A percentile compares a stretch with the other conserved stretches of the same genome.
These are phyloP conservation scores for Stenodera caucasica DNA, from an alignment of 2,888 invertebrate genomes.

Conservation along the genomic window DNA sequence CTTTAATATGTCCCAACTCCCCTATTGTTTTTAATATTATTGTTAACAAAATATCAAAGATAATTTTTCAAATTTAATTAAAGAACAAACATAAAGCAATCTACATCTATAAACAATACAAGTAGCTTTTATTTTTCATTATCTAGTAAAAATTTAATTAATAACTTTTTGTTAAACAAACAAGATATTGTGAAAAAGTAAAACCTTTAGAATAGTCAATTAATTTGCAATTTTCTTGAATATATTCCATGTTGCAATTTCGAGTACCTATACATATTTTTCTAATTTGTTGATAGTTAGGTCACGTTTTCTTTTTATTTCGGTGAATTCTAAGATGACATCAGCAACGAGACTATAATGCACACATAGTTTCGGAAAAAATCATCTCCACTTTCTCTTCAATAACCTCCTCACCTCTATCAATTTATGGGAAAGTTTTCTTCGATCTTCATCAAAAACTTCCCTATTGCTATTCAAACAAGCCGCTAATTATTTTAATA, in stretches of 20 bases:
- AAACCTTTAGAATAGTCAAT: neutral
- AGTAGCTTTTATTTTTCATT: neutral
- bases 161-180: neutral
- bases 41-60: neutral
- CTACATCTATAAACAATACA: neutral
- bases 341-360: neutral
- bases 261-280: neutral
- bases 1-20: neutral
- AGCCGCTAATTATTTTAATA: neutral
- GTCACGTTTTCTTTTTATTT: neutral
- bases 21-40: neutral
- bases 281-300: neutral
- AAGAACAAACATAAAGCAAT: too few relatives aligned
- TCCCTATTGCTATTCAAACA: neutral
- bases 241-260: neutral
- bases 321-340: neutral
- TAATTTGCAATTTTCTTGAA: neutral
- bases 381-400: conserved; percentile 35
- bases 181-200: neutral
- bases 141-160: too few relatives aligned
- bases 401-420: conserved; percentile 31
- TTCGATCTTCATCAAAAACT: neutral
- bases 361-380: neutral
- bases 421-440: neutral
- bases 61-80: too few relatives aligned